Evolutionary conservation across 1,140 invertebrate species (phyloP), one percentile per base, ranked within the genome.

Genomic region (Caerostris extrusa): DNA sequence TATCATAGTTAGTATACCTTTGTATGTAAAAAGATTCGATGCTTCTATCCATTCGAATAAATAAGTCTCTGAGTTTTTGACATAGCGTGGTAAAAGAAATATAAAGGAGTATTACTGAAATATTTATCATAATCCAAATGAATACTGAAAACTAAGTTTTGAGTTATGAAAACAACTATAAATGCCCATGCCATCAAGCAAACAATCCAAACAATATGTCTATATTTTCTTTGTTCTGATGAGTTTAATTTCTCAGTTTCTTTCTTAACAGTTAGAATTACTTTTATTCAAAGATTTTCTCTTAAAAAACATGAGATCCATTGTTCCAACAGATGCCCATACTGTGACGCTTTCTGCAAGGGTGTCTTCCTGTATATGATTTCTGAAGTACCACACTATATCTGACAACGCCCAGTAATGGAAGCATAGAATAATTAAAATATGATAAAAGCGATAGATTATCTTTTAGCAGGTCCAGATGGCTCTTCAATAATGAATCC

Each of bases 331-430:
- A 5, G 92, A 77, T 8, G 92, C 69, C 92, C 92, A 93, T 8
- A 93, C 83, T 7, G 64, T 93, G 6, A 93, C 64, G 34, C 92
- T 93, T 4, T 93, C 92, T 3, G 92, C 92, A 3, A 93, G 53
- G 0, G 53, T 19, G 19, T 58, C 69, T 19, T 90, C 89, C 7
- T 88, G n/a, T 2, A 93, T 53, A 17, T n/a, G 8, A 58, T 93
- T 71, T 19, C 58, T 7, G 56, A 88, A 88, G 64, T 88, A 93
- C 83, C 83, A 93, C 2, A 81, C 85, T 6, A 93, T 3, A 64
- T 93, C 92, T 6, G 92, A 93, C 0, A 93, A 8, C 2, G 85
- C 85, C 64, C 67, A 93, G 64, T 93, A 93, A 14, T 93, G 92
- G 7, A 57, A 60, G 3, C 53, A 58, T 17, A 86, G 10, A 4